Conservation (phyloP, 2,113 vertebrate genomes). For the Butorides virescens region DNA sequence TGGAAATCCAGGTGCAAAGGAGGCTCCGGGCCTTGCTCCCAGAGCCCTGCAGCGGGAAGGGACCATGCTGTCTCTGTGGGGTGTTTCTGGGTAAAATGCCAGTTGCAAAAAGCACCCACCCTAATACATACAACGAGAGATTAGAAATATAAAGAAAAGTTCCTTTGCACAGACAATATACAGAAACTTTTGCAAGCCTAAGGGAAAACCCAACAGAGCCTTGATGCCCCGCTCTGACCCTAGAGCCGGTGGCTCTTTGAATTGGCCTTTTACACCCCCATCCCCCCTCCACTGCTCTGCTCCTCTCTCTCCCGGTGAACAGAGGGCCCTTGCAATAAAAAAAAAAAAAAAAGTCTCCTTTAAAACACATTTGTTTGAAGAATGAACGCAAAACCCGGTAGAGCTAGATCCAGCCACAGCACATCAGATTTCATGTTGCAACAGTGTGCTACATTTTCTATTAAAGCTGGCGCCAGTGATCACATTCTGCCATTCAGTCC, state of each 20-base stretch:
- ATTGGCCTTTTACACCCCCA: not conserved
- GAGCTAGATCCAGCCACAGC: not conserved
- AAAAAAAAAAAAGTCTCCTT: not conserved
- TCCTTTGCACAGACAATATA: not conserved
- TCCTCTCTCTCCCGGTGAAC: not conserved
- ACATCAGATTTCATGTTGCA: slow-evolving; percentile 46
- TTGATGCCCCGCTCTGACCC: rapidly evolving
- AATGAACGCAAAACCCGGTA: not conserved
- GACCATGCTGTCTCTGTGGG: not conserved
- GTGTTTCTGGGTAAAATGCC: not conserved
- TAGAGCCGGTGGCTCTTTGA: not conserved
- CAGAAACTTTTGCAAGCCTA: not conserved
- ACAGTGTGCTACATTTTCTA: slow-evolving; percentile 13
- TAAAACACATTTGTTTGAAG: not conserved
- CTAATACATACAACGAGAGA: not conserved
- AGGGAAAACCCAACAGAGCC: not conserved
- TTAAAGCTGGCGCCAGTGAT: slow-evolving; percentile 46
- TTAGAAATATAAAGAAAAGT: not conserved
- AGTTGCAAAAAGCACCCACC: not conserved
- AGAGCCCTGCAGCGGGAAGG: not conserved
- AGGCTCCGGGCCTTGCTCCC: not conserved
- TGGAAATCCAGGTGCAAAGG: not conserved
- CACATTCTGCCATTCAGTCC: slow-evolving; percentile 42
- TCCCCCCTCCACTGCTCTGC: not conserved
- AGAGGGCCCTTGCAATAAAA: not conserved